Percentiles rank a stretch among this genome's conserved stretches.
Conservation (phyloP, 1,140 invertebrate species). For the Monochamus saltuarius region DNA sequence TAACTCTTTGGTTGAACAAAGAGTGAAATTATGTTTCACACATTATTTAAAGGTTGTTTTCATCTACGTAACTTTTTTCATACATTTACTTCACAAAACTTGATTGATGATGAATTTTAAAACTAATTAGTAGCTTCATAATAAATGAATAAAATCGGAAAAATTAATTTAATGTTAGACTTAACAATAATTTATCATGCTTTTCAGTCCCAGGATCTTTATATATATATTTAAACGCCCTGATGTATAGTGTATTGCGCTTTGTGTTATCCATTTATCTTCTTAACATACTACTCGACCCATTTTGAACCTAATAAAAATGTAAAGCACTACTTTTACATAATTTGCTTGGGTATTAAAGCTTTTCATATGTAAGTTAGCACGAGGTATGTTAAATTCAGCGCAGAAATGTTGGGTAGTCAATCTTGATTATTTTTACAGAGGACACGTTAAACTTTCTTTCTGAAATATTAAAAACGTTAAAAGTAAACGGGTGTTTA, state of each 20-base stretch:
- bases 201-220: background rate
- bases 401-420: no score
- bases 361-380: slow-evolving; percentile 31
- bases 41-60: no score
- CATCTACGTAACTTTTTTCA: no score
- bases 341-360: slow-evolving; percentile 50
- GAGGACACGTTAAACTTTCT: no score
- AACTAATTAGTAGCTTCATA: slow-evolving; percentile 11
- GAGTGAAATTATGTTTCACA: no score
- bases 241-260: slow-evolving; percentile 25
- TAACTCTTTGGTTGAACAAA: no score
- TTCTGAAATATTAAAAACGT: no score
- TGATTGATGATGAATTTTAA: slow-evolving; percentile 27
- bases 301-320: slow-evolving; percentile 49
- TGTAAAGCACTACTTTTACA: slow-evolving; percentile 50
- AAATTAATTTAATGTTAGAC: background rate
- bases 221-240: slow-evolving; percentile 31
- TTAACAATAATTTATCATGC: background rate
- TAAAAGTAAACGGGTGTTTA: no score
- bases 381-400: background rate
- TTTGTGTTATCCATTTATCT: slow-evolving; percentile 46
- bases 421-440: no score
- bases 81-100: slow-evolving; percentile 14
- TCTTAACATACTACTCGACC: slow-evolving; percentile 37
- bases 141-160: slow-evolving; percentile 11